A percentile compares a stretch with the other conserved stretches of the same genome.
phyloP scores from a whole-genome alignment of 2,113 vertebrate genomes.

The Aleadryas rufinucha region DNA sequence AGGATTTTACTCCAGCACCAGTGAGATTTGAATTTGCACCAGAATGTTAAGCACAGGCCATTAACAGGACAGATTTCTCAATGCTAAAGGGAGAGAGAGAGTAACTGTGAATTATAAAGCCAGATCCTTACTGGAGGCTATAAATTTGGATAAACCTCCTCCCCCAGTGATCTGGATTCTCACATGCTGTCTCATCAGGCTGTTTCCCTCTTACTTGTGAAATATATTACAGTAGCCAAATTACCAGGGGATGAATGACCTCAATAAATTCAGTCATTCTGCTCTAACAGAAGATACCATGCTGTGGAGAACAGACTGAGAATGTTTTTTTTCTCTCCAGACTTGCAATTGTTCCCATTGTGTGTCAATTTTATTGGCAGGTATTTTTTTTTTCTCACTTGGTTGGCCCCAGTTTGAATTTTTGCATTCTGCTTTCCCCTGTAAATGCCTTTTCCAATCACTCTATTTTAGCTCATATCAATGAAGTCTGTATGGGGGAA shows the following conservation, averaged over 20 bases:
- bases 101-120: slow-evolving; percentile 19
- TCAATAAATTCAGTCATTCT: slow-evolving; percentile 54
- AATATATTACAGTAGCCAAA: slow-evolving; percentile 58
- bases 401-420: not conserved
- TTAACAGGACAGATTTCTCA: not conserved
- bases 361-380: slow-evolving; percentile 18
- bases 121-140: not conserved
- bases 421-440: not conserved
- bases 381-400: not conserved
- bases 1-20: not conserved
- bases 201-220: slow-evolving; percentile 32
- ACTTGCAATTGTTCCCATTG: slow-evolving; percentile 6
- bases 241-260: slow-evolving; percentile 44
- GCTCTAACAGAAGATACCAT: slow-evolving; percentile 2
- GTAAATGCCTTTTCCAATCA: slow-evolving; percentile 3
- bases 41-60: not conserved
- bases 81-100: not conserved
- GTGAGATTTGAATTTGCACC: not conserved
- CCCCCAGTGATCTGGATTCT: slow-evolving; percentile 33
- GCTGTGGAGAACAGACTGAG: slow-evolving; percentile 27
- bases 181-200: slow-evolving; percentile 7
- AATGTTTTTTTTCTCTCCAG: not conserved
- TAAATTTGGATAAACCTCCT: slow-evolving; percentile 45
- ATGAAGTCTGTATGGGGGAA: not conserved
- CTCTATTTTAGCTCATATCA: not conserved